Percentiles rank a stretch among this genome's conserved stretches.
These are phyloP conservation scores for Drosophila nigrodunni DNA, from an alignment of 1,140 invertebrate genomes.

Conservation along the genomic window DNA sequence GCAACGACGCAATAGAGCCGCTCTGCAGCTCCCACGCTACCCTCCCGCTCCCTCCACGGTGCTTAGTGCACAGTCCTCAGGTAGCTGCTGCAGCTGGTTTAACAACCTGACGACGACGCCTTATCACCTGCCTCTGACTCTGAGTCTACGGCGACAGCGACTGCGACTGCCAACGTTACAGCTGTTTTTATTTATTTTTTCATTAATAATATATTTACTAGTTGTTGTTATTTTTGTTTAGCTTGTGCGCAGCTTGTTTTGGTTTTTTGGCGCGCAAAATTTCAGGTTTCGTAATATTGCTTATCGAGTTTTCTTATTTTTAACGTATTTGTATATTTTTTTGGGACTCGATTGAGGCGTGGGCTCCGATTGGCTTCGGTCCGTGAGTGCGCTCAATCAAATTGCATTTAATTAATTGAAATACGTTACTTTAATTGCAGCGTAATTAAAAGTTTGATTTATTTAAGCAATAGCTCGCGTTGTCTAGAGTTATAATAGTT, in stretches of 20 bases:
- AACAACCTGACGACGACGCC: slow-evolving; percentile 65
- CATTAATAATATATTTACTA: slow-evolving; percentile 42
- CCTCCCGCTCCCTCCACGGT: slow-evolving; percentile 2
- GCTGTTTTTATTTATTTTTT: slow-evolving; percentile 56
- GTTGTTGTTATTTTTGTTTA: slow-evolving; percentile 25
- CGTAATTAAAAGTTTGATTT: slow-evolving; percentile 78
- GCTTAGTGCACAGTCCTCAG: slow-evolving; percentile 5
- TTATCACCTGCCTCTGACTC: slow-evolving; percentile 63
- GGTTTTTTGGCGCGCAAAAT: slow-evolving; percentile 63
- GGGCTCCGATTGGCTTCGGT: slow-evolving; percentile 22
- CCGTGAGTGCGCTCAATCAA: slow-evolving; percentile 57
- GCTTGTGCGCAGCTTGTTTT: slow-evolving; percentile 46
- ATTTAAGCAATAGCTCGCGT: slow-evolving; percentile 32
- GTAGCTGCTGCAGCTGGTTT: slow-evolving; percentile 63
- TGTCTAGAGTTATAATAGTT: not conserved
- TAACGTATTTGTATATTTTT: not conserved
- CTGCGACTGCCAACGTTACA: slow-evolving; percentile 6
- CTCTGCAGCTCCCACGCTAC: slow-evolving; percentile 66
- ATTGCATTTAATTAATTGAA: slow-evolving; percentile 78
- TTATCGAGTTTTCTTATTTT: slow-evolving; percentile 21
- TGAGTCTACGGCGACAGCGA: not conserved
- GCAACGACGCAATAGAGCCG: slow-evolving; percentile 74
- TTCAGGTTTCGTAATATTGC: slow-evolving; percentile 64
- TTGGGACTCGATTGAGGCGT: not conserved
- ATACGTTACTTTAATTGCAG: slow-evolving; percentile 77